Base-by-base conservation (phyloP, 2,797 vertebrate species). In the Hipposideros larvatus region DNA sequence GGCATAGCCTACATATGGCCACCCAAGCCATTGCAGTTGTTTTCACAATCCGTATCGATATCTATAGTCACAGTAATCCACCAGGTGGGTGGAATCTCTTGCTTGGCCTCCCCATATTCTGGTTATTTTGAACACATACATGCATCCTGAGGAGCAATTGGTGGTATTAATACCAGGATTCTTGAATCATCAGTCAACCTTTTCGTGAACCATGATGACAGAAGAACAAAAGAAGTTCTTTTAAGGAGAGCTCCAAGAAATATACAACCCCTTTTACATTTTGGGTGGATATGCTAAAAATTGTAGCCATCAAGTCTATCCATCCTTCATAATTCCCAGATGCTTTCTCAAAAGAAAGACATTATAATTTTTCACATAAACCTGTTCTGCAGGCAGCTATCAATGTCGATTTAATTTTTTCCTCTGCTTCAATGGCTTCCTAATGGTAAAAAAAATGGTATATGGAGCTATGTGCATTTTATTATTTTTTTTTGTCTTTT, bases 401-500 rank as follows among this genome's bases (percentile, higher is more conserved):
- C 65, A 79, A 88, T 95, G 34, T 83, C 85, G 65, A 5, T 90
- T 8, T 85, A 84, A 59, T 8, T 59, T 93, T 79, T 92, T 15
- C 21, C 85, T 95, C 59, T 98, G 68, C 71, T 97, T 97, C 66
- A 74, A 19, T 90, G 80, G 43, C 31, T 79, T 74, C 41, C 87
- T 96, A 96, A 94, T 87, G 82, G 88, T 92, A 74, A 94, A 95
- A 80, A 79, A 41, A 91, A 46, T 43, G 48, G 14, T 14, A 51
- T 51, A 51, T 13, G 4, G 48, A 13, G 14, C 4, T 51, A 15
- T 14, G 15, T 51, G 48, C 48, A 51, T 51, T 51, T 51, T 51
- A 16, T 51, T 51, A 14, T 51, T 14, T 4, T 51, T 51, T 51
- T 51, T 51, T 51, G 48, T 51, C 14, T 51, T 14, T 51, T 51